A percentile compares a stretch with the other conserved stretches of the same genome.
phyloP scores from a whole-genome alignment of 1,140 invertebrate species.

The Agrilus planipennis region DNA sequence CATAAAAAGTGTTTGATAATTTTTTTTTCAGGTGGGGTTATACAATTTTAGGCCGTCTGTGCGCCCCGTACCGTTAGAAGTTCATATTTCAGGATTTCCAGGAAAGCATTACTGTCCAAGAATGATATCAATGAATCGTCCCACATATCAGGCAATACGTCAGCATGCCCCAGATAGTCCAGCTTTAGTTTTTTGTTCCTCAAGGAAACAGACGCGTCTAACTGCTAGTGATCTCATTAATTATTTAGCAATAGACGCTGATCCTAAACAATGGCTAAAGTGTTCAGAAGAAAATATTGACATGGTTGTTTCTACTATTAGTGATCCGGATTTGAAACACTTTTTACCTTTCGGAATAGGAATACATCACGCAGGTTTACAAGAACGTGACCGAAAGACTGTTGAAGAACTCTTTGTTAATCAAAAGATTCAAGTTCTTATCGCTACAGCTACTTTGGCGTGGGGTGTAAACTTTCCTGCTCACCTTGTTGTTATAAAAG shows the following conservation, averaged over 20 bases:
- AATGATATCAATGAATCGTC: slow-evolving; percentile 99
- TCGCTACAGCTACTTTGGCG: slow-evolving; percentile 93
- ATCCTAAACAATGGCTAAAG: slow-evolving; percentile 92
- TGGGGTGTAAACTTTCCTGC: slow-evolving; percentile 99
- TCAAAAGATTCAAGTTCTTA: slow-evolving; percentile 96
- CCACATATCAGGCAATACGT: slow-evolving; percentile 91
- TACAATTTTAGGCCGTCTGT: slow-evolving; percentile 98
- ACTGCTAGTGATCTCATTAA: slow-evolving; percentile 95
- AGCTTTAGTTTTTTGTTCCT: slow-evolving; percentile 92
- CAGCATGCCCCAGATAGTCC: slow-evolving; percentile 87
- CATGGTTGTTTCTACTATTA: slow-evolving; percentile 48
- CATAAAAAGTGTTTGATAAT: too few species aligned
- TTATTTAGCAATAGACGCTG: slow-evolving; percentile 78
- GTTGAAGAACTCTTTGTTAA: slow-evolving; percentile 95
- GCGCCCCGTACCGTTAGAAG: slow-evolving; percentile 91
- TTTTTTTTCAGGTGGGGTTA: slow-evolving; percentile 68
- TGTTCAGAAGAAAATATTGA: slow-evolving; percentile 79
- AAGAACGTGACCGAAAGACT: slow-evolving; percentile 80
- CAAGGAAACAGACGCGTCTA: slow-evolving; percentile 90
- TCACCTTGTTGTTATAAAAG: slow-evolving; percentile 66
- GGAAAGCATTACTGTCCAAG: slow-evolving; percentile 98
- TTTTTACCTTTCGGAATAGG: slow-evolving; percentile 96
- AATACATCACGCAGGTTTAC: slow-evolving; percentile 91
- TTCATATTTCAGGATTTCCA: slow-evolving; percentile 86
- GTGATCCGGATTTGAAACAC: slow-evolving; percentile 84